These are phyloP conservation scores for Microchirus variegatus DNA, from an alignment of 2,797 vertebrate genomes.

Conservation along the genomic window DNA sequence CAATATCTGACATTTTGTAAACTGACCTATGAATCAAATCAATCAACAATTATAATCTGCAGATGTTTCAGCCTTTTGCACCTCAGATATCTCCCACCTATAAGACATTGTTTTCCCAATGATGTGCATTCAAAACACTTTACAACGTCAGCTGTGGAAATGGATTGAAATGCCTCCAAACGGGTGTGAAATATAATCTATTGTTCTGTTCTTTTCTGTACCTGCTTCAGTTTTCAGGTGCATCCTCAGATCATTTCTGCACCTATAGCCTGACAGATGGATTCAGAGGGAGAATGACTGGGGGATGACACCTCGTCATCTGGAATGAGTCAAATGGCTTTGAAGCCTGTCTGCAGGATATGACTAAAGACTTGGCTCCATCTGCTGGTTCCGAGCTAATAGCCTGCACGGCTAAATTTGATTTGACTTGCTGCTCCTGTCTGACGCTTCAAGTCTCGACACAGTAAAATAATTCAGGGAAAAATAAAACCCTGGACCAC, in stretches of 20 bases:
- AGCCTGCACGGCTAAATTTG: constrained; percentile 71
- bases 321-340: constrained; percentile 54
- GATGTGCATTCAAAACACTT: not conserved
- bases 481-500: constrained; percentile 19
- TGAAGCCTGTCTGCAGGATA: constrained; percentile 64
- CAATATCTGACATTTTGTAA: not conserved
- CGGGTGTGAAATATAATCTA: too few species aligned
- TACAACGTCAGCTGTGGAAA: too few species aligned
- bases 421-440: constrained; percentile 65
- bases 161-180: too few species aligned
- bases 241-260: constrained; percentile 6
- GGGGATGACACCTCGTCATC: constrained; percentile 55
- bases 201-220: not conserved
- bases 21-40: not conserved
- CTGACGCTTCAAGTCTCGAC: constrained; percentile 66
- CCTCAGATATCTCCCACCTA: not conserved
- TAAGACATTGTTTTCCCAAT: not conserved
- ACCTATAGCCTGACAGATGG: constrained; percentile 28
- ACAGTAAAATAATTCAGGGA: constrained; percentile 32
- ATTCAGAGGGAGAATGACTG: constrained; percentile 35
- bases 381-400: constrained; percentile 68
- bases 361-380: constrained; percentile 74
- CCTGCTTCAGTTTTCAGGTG: constrained; percentile 15
- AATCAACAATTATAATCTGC: not conserved
- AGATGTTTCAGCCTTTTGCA: not conserved